phyloP scores from a whole-genome alignment of 1,140 invertebrate species.

The Drosophila bipectinata region DNA sequence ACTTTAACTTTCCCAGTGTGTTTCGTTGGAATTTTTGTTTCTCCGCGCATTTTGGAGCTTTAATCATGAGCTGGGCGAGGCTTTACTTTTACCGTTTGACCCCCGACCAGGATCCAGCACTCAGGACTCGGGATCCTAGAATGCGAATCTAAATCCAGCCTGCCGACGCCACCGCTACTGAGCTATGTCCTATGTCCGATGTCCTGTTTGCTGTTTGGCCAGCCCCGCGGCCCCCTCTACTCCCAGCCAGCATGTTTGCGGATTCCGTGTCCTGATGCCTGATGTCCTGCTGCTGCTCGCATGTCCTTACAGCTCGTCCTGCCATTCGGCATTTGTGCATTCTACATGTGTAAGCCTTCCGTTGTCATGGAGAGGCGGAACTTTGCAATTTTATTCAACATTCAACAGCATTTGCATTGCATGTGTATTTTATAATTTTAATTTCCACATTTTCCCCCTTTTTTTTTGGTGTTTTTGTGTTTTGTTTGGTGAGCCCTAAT shows the following conservation, averaged over 20 bases:
- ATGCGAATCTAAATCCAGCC: conserved; percentile 4
- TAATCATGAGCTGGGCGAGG: conserved; percentile 59
- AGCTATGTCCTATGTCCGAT: conserved; percentile 24
- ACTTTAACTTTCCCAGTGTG: too few relatives aligned
- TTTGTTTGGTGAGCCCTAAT: neutral
- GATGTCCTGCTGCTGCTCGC: conserved; percentile 27
- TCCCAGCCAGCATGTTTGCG: conserved; percentile 54
- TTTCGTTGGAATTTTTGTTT: neutral
- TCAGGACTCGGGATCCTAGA: neutral
- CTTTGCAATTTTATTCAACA: neutral
- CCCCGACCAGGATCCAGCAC: neutral
- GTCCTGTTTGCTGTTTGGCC: conserved; percentile 25
- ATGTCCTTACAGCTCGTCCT: conserved; percentile 24
- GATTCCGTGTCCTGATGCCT: conserved; percentile 29
- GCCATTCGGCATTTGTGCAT: conserved; percentile 1
- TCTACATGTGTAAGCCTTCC: conserved; percentile 14
- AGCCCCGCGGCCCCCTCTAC: neutral
- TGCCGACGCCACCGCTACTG: conserved; percentile 1
- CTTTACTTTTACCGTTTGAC: conserved; percentile 55
- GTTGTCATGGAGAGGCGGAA: neutral
- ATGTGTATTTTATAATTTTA: neutral
- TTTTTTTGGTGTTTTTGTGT: neutral
- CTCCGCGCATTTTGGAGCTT: conserved; percentile 59
- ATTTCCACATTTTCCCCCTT: neutral
- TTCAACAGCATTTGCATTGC: neutral